Evolutionary conservation across 2,888 invertebrate species (phyloP), one percentile per base, ranked within the genome.

Genomic region (Adelognathus sp.): DNA sequence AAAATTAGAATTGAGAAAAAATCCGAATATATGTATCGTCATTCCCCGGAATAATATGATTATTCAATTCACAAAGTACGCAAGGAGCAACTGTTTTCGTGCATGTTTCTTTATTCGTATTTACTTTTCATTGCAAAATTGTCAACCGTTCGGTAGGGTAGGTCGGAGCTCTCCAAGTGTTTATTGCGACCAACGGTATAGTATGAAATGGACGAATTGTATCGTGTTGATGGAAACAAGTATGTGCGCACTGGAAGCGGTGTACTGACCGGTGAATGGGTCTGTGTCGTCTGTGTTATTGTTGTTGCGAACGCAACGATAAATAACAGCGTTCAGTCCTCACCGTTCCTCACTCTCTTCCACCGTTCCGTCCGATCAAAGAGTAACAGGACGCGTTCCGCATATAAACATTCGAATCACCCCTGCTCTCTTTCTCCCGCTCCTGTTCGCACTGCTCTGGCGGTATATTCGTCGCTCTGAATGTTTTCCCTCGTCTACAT

Each of bases 291-390:
- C n/a, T n/a, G n/a, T n/a, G n/a, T n/a, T n/a, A n/a, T n/a, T n/a
- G n/a, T 54, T 41, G 29, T 7, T n/a, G 27, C 27, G 60, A 60
- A 50, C 60, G 58, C 50, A 24, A 27, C 70, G 36, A 70, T 70
- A 70, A 70, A 70, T 70, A 70, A 70, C 46, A 70, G 50, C 70
- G 46, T 56, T 54, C 67, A 21, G 29, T 27, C 21, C 33, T 52
- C 63, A 16, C 52, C 24, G 39, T 27, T 52, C 11, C 52, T 54
- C 67, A 16, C 54, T 36, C 21, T 24, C 21, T 6, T 14, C 2
- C 9, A 24, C 24, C 36, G 7, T 50, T 29, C 50, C 7, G 16
- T 11, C 50, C 46, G 60, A 60, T 70, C 70, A 70, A 70, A 70
- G 60, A 50, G 70, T 50, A 70, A 60, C 46, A 60, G 60, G 27